Evolutionary conservation across 1,140 invertebrate genomes (phyloP), one percentile per base, ranked within the genome.

Genomic region (Oncopodura yosiiana): DNA sequence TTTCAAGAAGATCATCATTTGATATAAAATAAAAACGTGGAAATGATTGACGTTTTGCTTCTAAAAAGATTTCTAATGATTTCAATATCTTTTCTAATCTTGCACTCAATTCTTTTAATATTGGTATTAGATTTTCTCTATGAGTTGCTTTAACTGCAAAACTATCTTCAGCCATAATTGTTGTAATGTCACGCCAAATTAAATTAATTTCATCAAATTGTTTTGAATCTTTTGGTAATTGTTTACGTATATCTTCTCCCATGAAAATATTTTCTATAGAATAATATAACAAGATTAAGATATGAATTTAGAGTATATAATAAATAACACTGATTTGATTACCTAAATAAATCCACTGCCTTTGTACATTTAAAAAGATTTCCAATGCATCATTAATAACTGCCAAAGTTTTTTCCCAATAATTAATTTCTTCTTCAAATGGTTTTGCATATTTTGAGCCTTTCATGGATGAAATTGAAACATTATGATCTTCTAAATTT

Each of bases 21-120:
- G 87, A 90, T 62, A 91, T 82, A 66, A 92, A 92, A 73, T 89
- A 91, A 69, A 87, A 85, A 62, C 81, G 68, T 44, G 87, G 87
- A 72, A 92, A 91, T 43, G 84, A 66, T 65, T 84, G 80, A 34
- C 87, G 70, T 67, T 91, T 91, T 0, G 81, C 83, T 72, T 91
- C 87, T 53, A 92, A 71, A 70, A 90, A 92, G 70, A 77, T 75
- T 76, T 88, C 83, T 61, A 91, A 67, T 44, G 82, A 77, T 69
- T 84, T 71, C 67, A 86, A 75, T 63, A 86, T 81, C 1, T 69
- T 63, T 69, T 86, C 83, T 46, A 86, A 67, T 48, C 77, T 75
- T 59, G 77, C 75, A 49, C 76, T 75, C 73, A 85, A 78, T 45
- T 73, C 69, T 56, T 77, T 81, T 51, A 86, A 69, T 56, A 73